Conservation (phyloP, 2,888 invertebrate species). For the Reticulitermes lucifugus region DNA sequence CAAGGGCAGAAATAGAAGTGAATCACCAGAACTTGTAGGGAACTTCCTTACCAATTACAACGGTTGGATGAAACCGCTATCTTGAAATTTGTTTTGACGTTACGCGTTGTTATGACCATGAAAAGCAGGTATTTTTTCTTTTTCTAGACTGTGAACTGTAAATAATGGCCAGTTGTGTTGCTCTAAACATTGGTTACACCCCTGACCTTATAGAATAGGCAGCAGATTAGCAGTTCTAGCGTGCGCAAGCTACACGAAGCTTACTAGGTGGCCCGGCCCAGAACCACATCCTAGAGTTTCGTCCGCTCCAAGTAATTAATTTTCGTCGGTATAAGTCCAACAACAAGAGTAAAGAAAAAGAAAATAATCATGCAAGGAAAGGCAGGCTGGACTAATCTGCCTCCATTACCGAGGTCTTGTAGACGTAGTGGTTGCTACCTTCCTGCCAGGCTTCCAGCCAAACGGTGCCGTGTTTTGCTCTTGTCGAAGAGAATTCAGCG, state of each 20-base stretch:
- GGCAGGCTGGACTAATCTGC: conserved; percentile 31
- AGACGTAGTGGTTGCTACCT: not conserved
- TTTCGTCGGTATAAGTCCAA: conserved; percentile 31
- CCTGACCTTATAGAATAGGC: not conserved
- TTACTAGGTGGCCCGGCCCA: conserved; percentile 34
- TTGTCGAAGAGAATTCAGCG: no score
- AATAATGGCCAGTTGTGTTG: not conserved
- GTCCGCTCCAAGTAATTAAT: conserved; percentile 29
- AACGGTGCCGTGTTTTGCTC: no score
- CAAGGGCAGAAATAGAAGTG: no score
- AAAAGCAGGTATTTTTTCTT: no score
- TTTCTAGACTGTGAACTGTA: no score
- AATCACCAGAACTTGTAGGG: no score
- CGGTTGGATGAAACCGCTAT: no score
- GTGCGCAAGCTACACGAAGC: not conserved
- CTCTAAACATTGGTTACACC: not conserved
- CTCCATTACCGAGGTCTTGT: conserved; percentile 28
- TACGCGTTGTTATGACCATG: no score
- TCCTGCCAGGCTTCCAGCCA: not conserved
- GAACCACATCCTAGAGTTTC: conserved; percentile 18
- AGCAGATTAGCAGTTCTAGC: no score
- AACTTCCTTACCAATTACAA: no score
- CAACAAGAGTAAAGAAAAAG: conserved; percentile 13
- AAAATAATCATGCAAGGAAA: not conserved
- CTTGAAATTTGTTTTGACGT: no score